A percentile compares a stretch with the other conserved stretches of the same genome.
Conservation (phyloP, 2,888 invertebrate genomes). For the Mechanitis messenoides region DNA sequence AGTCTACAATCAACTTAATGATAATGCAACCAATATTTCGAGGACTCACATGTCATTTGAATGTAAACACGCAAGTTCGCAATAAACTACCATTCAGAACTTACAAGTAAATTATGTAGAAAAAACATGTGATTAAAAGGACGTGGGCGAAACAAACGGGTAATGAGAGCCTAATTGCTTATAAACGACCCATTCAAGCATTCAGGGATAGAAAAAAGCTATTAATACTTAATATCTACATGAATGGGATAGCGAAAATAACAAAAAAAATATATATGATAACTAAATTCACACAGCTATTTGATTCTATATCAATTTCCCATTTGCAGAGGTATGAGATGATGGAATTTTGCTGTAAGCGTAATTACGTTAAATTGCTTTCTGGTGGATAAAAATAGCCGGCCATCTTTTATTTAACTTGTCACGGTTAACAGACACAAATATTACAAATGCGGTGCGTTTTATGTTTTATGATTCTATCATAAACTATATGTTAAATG, state of each 20-base stretch:
- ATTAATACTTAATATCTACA: conserved; percentile 33
- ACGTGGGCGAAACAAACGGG: conserved; percentile 51
- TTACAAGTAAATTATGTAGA: conserved; percentile 46
- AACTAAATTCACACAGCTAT: conserved; percentile 16
- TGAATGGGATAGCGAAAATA: conserved; percentile 31
- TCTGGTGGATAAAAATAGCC: conserved; percentile 16
- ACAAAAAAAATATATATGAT: conserved; percentile 21
- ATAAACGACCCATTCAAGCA: conserved; percentile 61
- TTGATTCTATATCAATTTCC: conserved; percentile 21
- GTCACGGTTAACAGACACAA: conserved; percentile 7
- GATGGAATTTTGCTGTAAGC: conserved; percentile 14
- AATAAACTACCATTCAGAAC: conserved; percentile 45
- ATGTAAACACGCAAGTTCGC: conserved; percentile 32
- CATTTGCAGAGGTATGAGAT: conserved; percentile 15
- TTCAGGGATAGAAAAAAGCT: conserved; percentile 48
- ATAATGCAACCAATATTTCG: conserved; percentile 45
- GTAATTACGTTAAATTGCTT: conserved; percentile 16
- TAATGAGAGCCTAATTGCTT: conserved; percentile 62
- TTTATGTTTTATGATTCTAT: background rate
- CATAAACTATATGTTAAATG: background rate
- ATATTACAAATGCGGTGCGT: background rate
- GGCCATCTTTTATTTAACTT: conserved; percentile 13
- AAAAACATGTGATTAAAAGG: conserved; percentile 45
- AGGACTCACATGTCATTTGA: conserved; percentile 29
- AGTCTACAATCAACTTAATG: conserved; percentile 5